Base-by-base conservation (phyloP, 2,888 invertebrate species). In the Mythimna vitellina region DNA sequence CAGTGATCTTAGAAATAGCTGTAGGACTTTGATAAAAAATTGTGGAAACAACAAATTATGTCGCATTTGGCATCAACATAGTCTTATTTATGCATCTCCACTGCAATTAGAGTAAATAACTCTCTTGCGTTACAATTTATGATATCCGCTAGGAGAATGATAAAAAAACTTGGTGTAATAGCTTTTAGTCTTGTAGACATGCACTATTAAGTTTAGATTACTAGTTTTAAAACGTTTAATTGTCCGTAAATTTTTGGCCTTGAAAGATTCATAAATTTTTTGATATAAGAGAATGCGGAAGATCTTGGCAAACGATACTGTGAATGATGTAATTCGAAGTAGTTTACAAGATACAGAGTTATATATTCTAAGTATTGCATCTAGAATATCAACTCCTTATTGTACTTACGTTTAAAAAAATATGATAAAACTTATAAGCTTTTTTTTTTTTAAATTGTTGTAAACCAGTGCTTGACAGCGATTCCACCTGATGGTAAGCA, bases 41-140 rank as follows among this genome's bases (percentile, higher is more conserved):
- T 20, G 6, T 22, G 17, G 49, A 61, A 62, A 56, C 46, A 64
- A 70, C 9, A 64, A 32, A 65, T 51, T 22, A 42, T 65, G 22
- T 76, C 54, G 49, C 64, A 35, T 51, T 76, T 76, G 76, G 76
- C 78, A 72, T 53, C 54, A 76, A 61, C 51, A 61, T 38, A 42
- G 20, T 1, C 32, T 17, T 77, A 25, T 70, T 60, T 60, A 51
- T 67, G 22, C 61, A 81, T 54, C 54, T 46, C 49, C 4, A 68
- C 10, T 53, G 69, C 54, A 68, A 76, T 70, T 65, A 65, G 72
- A 70, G 20, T 65, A 60, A 76, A 79, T 57, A 64, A n/a, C 32
- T 81, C n/a, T 79, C 35, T 70, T 14, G 66, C 54, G 54, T 56
- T 72, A 67, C 57, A 70, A 79, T 82, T 82, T 80, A 81, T 73